These are phyloP conservation scores for Thecophora atra DNA, from an alignment of 2,888 invertebrate species.

Conservation along the genomic window DNA sequence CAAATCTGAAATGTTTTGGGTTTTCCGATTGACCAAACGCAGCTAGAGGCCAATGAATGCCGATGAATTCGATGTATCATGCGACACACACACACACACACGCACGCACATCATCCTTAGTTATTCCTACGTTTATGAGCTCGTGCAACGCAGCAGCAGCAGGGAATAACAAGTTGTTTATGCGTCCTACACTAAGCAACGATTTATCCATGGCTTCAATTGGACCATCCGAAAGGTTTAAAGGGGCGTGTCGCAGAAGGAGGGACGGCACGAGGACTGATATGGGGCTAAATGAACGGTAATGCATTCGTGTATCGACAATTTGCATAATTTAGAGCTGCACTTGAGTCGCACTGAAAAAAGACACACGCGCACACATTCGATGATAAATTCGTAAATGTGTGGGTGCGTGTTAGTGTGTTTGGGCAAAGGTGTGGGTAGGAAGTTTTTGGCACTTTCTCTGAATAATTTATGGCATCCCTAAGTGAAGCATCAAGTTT, in stretches of 20 bases:
- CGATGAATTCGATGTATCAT: conserved; percentile 24
- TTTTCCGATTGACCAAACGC: conserved; percentile 22
- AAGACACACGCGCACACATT: background rate
- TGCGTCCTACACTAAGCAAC: conserved; percentile 2
- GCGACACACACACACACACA: background rate
- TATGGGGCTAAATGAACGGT: conserved; percentile 57
- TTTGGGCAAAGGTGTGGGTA: background rate
- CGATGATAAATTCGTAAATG: background rate
- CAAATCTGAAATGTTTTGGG: conserved; percentile 29
- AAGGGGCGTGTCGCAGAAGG: background rate
- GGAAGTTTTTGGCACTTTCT: conserved; percentile 25
- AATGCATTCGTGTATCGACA: conserved; percentile 58
- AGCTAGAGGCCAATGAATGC: conserved; percentile 10
- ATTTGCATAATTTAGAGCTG: conserved; percentile 57
- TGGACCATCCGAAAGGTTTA: background rate
- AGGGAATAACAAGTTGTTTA: conserved; percentile 29
- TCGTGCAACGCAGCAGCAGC: background rate
- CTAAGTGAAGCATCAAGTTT: conserved; percentile 20
- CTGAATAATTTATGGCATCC: conserved; percentile 25
- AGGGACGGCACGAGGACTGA: background rate
- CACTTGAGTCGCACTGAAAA: conserved; percentile 5
- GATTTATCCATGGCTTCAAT: background rate
- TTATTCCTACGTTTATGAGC: background rate
- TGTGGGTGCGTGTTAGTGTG: background rate
- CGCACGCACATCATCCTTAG: background rate